Base-by-base conservation (phyloP, 2,113 vertebrate genomes). In the Manacus vitellinus region DNA sequence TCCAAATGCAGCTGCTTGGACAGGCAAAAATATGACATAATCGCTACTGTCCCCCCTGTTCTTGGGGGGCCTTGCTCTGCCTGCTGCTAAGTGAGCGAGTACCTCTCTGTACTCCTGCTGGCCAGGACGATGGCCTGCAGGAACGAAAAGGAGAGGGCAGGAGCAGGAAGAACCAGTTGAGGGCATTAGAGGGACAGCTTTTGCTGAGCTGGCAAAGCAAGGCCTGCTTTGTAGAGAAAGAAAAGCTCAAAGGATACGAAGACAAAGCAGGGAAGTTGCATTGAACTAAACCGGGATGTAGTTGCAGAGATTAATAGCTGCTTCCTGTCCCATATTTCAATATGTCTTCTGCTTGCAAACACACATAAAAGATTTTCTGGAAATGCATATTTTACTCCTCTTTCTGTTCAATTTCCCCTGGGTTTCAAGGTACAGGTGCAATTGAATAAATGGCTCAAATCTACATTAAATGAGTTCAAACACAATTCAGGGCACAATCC, bases 201-300 rank as follows among this genome's bases (percentile, higher is more conserved):
- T 89, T 85, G 61, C 63, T 81, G 63, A 93, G 39, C n/a, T 95
- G 83, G 74, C 71, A 92, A 72, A 67, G 72, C 61, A 37, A 83
- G 55, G 46, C 35, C 49, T 84, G 35, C 81, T 91, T 74, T 66
- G 9, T 70, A 85, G 83, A 72, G 47, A 78, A 94, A 93, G 49
- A 91, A 77, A 61, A 94, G 27, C 56, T 85, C 55, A 81, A 94
- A 96, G 83, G 85, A 78, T 92, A 62, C 1, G 18, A 89, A 86
- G 68, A 96, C 95, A 97, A 97, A 96, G 81, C 85, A 83, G 56
- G 80, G 86, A 96, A 94, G 68, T 91, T 83, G 27, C 62, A 49
- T 8, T 89, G 66, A 96, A 80, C 61, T 89, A 74, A 95, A 86
- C 37, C 0, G 2, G 62, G 66, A 80, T 92, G 67, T 72, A 35